These are phyloP conservation scores for Neoascia interrupta DNA, from an alignment of 2,888 invertebrate species.

Conservation along the genomic window DNA sequence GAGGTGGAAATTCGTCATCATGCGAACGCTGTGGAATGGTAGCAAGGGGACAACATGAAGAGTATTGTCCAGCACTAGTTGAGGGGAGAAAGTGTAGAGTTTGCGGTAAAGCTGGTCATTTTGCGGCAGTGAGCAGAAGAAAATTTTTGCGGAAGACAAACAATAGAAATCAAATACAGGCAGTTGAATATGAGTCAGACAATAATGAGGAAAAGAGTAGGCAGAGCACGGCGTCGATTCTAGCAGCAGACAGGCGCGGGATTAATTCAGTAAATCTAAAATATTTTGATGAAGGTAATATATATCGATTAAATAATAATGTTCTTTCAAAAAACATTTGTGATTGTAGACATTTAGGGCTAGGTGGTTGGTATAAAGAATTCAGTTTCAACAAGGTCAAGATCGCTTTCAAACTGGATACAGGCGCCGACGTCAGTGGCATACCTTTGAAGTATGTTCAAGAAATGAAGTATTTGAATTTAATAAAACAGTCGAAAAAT, in stretches of 20 bases:
- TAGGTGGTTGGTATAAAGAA: conserved; percentile 31
- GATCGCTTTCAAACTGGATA: conserved; percentile 52
- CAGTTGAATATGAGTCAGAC: conserved; percentile 9
- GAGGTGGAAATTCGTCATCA: background rate
- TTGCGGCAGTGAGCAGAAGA: conserved; percentile 26
- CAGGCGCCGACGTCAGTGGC: conserved; percentile 46
- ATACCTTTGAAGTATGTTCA: conserved; percentile 38
- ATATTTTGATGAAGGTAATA: conserved; percentile 33
- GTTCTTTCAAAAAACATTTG: background rate
- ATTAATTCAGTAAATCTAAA: conserved; percentile 17
- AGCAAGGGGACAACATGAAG: conserved; percentile 27
- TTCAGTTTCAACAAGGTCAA: conserved; percentile 25
- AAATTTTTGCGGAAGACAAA: conserved; percentile 10
- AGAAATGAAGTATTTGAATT: conserved; percentile 32
- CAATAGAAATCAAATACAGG: conserved; percentile 14
- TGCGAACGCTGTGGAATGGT: conserved; percentile 34
- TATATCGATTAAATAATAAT: background rate
- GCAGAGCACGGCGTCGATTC: background rate
- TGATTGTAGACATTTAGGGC: conserved; percentile 17
- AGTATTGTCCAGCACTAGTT: conserved; percentile 23
- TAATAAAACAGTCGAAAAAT: conserved; percentile 16
- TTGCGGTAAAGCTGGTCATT: conserved; percentile 23
- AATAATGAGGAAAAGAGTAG: background rate
- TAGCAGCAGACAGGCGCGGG: background rate
- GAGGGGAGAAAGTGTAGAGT: conserved; percentile 21